Base-by-base conservation (phyloP, 2,797 vertebrate genomes). In the Phrynocephalus guinanensis region DNA sequence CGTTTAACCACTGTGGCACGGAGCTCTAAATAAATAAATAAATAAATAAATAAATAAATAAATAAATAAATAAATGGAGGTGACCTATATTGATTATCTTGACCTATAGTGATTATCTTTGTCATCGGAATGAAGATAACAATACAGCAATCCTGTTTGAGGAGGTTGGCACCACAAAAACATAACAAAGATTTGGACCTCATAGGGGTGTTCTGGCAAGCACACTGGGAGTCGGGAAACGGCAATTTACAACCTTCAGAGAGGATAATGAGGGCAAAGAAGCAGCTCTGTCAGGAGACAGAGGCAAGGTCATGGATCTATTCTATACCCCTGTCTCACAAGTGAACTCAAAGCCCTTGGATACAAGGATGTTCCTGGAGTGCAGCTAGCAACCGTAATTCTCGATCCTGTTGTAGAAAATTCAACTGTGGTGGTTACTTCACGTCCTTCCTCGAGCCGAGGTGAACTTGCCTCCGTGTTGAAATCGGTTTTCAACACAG, bases 281-380 rank as follows among this genome's bases (percentile, higher is more conserved):
- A 95, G 99, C 99, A 0, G 98, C 99, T 60, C 94, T 99, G 93
- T 97, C 99, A 3, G 99, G 99, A 50, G 99, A 99, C 87, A 96
- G 99, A 94, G 99, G 99, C 93, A 99, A 99, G 95, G 99, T 99
- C 96, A 99, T 99, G 99, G 99, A 99, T 94, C 95, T 99, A 91
- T 99, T 94, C 95, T 99, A 91, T 99, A 99, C 94, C 99, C 99
- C 80, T 99, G 99, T 93, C 99, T 99, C 67, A 86, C 96, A 22
- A 98, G 98, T n/a, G 99, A 99, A 94, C 98, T 99, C 72, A 99
- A 99, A 96, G 99, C 99, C 20, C 98, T 99, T 73, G 99, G 99
- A 66, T 99, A 99, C 92, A 99, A 99, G 99, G 99, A 99, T 13
- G 99, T 99, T 82, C 99, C 99, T 91, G 98, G 99, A 95, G 97